Conservation (phyloP, 2,797 vertebrate genomes). For the Mus caroli region DNA sequence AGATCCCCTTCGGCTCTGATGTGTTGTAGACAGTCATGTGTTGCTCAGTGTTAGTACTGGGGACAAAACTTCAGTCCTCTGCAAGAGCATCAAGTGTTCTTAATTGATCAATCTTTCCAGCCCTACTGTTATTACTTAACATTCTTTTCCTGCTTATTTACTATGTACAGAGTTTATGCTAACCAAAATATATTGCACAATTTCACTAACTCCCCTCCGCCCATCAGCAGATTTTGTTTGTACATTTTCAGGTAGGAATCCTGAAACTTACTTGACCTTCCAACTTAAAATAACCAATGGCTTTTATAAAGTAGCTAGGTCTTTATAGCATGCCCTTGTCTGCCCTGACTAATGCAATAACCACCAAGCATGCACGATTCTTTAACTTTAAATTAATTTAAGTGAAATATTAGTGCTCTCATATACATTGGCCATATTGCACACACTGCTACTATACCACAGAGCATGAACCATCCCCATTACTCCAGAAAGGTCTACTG, state of each 20-base stretch:
- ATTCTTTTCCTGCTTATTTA: background rate
- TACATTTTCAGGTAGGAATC: constrained; percentile 47
- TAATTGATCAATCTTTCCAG: background rate
- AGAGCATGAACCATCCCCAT: background rate
- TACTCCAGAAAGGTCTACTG: background rate
- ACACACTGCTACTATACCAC: background rate
- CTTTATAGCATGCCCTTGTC: background rate
- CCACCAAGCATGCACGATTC: background rate
- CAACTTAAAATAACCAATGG: constrained; percentile 11
- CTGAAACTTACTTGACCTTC: background rate
- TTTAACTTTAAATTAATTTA: constrained; percentile 48
- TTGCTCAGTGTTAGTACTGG: background rate
- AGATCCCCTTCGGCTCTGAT: background rate
- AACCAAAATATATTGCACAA: background rate
- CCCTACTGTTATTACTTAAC: background rate
- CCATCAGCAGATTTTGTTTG: constrained; percentile 27
- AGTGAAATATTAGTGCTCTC: constrained; percentile 14
- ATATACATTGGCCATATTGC: background rate
- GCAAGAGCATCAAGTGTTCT: background rate
- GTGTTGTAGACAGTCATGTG: background rate
- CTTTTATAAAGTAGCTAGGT: background rate
- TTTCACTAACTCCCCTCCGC: background rate
- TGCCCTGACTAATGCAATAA: background rate
- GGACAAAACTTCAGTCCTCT: background rate
- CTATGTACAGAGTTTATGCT: background rate